These are phyloP conservation scores for Falco cherrug DNA, from an alignment of 2,797 vertebrate genomes.

Conservation along the genomic window DNA sequence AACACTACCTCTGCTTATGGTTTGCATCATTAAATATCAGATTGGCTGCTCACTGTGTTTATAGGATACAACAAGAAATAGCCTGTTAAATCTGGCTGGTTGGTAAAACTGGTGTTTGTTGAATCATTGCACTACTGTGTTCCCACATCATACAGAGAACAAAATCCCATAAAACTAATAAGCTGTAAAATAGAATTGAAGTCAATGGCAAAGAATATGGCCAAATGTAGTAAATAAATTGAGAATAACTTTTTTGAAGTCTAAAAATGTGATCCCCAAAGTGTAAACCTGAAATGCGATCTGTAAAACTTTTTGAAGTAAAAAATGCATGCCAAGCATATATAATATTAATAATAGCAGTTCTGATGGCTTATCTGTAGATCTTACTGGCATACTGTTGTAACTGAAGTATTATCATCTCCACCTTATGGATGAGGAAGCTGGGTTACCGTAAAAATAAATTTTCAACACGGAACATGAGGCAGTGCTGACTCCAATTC, in stretches of 20 bases:
- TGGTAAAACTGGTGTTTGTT: constrained; percentile 45
- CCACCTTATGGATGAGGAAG: constrained; percentile 45
- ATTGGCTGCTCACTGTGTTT: constrained; percentile 65
- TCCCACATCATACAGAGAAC: constrained; percentile 18
- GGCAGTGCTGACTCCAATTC: constrained; percentile 27
- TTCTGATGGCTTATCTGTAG: constrained; percentile 47
- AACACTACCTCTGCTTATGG: constrained; percentile 47
- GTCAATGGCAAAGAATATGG: background rate
- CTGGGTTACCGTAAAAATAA: constrained; percentile 7
- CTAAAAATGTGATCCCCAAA: background rate
- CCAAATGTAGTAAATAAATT: background rate
- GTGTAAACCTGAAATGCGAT: background rate
- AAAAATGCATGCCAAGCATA: background rate
- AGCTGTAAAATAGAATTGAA: constrained; percentile 28
- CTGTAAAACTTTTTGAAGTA: constrained; percentile 1
- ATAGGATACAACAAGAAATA: constrained; percentile 67
- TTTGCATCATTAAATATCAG: constrained; percentile 69
- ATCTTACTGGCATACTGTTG: constrained; percentile 39
- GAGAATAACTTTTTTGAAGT: background rate
- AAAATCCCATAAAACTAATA: constrained; percentile 33
- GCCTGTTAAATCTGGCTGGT: constrained; percentile 65
- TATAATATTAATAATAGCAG: constrained; percentile 17
- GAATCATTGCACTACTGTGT: constrained; percentile 43
- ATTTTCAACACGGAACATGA: background rate
- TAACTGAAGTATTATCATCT: constrained; percentile 22